A percentile compares a stretch with the other conserved stretches of the same genome.
Conservation (phyloP, 2,113 vertebrate genomes). For the Edolisoma coerulescens region DNA sequence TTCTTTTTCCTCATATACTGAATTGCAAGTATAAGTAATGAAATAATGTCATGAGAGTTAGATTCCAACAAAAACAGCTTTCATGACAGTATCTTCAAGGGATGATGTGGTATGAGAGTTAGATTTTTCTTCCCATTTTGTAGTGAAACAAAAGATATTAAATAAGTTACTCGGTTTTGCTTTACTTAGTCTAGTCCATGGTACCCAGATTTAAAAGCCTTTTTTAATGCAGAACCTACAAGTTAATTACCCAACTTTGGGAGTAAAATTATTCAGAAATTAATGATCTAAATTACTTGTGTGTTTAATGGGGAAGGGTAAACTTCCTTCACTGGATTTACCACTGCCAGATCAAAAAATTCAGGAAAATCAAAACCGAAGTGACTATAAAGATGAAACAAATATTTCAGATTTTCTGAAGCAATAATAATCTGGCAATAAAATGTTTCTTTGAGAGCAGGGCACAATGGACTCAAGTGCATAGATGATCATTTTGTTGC, state of each 20-base stretch:
- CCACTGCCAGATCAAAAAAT: neutral
- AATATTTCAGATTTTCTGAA: neutral
- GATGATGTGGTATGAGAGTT: neutral
- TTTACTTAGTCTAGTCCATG: neutral
- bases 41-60: neutral
- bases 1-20: neutral
- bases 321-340: neutral
- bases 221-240: neutral
- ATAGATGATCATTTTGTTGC: neutral
- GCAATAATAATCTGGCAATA: neutral
- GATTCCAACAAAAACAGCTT: neutral
- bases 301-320: neutral
- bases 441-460: neutral
- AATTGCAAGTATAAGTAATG: neutral
- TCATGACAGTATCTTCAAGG: neutral
- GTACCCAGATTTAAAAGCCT: neutral
- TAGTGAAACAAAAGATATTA: neutral
- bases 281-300: neutral
- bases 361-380: neutral
- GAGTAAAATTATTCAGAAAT: neutral
- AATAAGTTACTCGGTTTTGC: neutral
- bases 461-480: neutral
- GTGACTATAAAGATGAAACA: neutral
- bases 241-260: neutral
- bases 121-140: neutral